These are phyloP conservation scores for Plectropomus leopardus DNA, from an alignment of 2,113 vertebrate species.

Conservation along the genomic window DNA sequence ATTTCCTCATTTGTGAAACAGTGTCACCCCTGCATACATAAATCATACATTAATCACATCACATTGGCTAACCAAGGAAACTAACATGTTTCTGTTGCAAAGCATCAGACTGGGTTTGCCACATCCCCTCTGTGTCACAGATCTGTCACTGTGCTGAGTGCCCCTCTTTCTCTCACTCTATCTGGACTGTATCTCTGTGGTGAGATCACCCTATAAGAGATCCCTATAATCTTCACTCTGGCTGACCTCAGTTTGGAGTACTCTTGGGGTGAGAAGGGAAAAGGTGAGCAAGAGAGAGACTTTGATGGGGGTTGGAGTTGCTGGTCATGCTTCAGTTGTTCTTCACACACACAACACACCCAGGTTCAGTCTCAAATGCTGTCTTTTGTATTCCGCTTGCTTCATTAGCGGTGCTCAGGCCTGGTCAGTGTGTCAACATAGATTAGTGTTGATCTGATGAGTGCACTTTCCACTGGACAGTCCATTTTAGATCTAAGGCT, in stretches of 20 bases:
- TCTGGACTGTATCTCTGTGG: conserved; percentile 21
- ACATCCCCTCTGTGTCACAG: conserved; percentile 37
- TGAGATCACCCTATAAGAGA: conserved; percentile 32
- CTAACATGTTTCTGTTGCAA: conserved; percentile 22
- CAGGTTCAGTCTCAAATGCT: conserved; percentile 24
- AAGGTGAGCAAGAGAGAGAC: conserved; percentile 43
- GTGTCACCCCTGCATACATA: background rate
- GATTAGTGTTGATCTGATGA: conserved; percentile 68
- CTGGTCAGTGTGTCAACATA: conserved; percentile 37
- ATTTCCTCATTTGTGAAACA: conserved; percentile 28
- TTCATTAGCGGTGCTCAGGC: conserved; percentile 37
- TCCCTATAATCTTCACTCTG: conserved; percentile 41
- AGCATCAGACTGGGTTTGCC: conserved; percentile 3
- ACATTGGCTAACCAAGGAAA: conserved; percentile 33
- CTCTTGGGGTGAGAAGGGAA: background rate
- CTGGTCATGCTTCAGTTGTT: conserved; percentile 27
- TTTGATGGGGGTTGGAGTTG: conserved; percentile 22
- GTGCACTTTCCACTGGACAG: conserved; percentile 38
- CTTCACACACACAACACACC: conserved; percentile 21
- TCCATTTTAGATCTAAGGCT: conserved; percentile 24
- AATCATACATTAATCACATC: conserved; percentile 9
- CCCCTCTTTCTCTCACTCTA: background rate
- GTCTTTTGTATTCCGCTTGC: conserved; percentile 46
- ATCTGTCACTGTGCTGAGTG: conserved; percentile 23
- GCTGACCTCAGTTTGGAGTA: conserved; percentile 30